These are phyloP conservation scores for Xerus rutilus DNA, from an alignment of 2,797 vertebrate species.

Conservation along the genomic window DNA sequence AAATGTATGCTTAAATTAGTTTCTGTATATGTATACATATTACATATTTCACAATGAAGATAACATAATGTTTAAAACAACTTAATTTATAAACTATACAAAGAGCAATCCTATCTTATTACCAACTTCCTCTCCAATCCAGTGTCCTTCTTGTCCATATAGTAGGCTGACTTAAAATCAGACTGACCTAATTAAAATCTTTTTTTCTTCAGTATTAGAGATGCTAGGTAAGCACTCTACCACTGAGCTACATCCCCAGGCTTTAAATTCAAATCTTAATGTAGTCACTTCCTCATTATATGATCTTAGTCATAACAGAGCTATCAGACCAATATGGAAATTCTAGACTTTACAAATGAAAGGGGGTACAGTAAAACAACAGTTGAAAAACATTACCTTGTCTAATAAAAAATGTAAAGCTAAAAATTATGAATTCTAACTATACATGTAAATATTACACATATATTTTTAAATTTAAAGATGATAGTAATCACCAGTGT, in stretches of 20 bases:
- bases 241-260: too few relatives aligned
- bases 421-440: constrained; percentile 47
- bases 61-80: constrained; percentile 32
- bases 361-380: background rate
- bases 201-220: too few relatives aligned
- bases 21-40: background rate
- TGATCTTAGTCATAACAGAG: background rate
- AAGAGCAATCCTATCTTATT: background rate
- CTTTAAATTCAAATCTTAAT: constrained; percentile 55
- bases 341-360: background rate
- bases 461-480: constrained; percentile 35
- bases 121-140: background rate
- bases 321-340: background rate
- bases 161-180: background rate
- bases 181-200: background rate
- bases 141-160: background rate
- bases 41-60: constrained; percentile 14
- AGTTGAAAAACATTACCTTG: constrained; percentile 40
- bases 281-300: background rate
- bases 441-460: background rate
- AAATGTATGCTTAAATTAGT: background rate
- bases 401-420: constrained; percentile 57
- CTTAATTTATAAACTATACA: constrained; percentile 43
- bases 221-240: too few relatives aligned
- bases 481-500: constrained; percentile 2